phyloP scores from a whole-genome alignment of 2,113 vertebrate genomes.

The Muntiacus muntjak region DNA sequence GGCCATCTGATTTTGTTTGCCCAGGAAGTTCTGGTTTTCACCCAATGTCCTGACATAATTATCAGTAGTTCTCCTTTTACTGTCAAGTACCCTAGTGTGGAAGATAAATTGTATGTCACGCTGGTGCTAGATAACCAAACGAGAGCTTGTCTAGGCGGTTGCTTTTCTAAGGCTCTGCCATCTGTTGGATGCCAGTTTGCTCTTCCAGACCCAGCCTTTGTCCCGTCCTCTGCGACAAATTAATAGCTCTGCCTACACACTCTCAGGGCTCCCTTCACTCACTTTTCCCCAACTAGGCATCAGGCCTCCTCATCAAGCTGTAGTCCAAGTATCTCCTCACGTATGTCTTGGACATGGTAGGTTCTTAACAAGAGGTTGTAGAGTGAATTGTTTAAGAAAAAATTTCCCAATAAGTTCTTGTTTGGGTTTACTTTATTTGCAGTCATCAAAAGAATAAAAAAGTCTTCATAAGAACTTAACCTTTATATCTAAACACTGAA shows the following conservation, averaged over 20 bases:
- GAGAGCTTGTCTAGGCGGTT: neutral
- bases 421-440: slow-evolving; percentile 25
- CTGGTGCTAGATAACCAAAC: neutral
- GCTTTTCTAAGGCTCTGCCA: neutral
- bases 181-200: neutral
- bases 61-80: neutral
- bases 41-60: neutral
- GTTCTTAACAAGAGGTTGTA: neutral
- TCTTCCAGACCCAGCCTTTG: neutral
- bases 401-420: neutral
- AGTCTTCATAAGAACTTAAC: neutral
- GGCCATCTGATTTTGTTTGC: neutral
- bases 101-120: neutral
- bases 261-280: neutral
- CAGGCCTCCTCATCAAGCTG: neutral
- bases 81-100: neutral
- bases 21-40: neutral
- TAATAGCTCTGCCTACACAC: neutral
- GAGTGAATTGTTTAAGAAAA: neutral
- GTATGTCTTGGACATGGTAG: neutral
- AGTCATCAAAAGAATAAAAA: neutral
- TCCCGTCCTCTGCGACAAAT: neutral
- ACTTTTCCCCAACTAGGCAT: neutral
- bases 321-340: neutral
- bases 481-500: neutral